Base-by-base conservation (phyloP, 2,888 invertebrate species). In the Marronus borbonicus region DNA sequence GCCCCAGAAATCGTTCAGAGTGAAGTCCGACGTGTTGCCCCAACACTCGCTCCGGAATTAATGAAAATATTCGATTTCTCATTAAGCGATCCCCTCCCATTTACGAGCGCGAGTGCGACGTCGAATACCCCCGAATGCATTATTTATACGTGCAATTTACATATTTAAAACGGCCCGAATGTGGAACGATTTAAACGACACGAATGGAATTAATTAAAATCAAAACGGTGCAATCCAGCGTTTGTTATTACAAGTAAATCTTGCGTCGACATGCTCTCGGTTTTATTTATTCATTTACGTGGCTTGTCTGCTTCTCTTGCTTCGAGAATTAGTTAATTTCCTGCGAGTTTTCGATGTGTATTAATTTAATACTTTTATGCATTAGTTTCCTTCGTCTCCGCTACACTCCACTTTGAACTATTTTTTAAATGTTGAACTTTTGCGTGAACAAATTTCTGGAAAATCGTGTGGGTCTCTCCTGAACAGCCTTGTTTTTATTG, bases 81-180 rank as follows among this genome's bases (percentile, higher is more conserved):
- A 50, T 68, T 68, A 68, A 49, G 52, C 68, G 28, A 14, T 66
- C 39, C 65, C 39, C 65, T 44, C 50, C 68, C 49, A 68, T 68
- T 49, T 20, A 24, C 20, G 24, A 68, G 50, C 68, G 50, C 17
- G 17, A 24, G 24, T 14, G 50, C 39, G 49, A 24, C 68, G 50
- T 52, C 68, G 50, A n/a, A 62, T 31, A 28, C 5, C 14, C 50
- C 68, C 7, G 28, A 24, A 68, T 68, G 68, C 68, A 68, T 68
- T 68, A 68, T 68, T 68, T 68, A 68, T 68, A 68, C 50, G 50
- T 68, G 68, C 68, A 68, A 68, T 68, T 68, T 68, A 68, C 68
- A 68, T 68, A 50, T 52, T 50, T 50, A 50, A 50, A 49, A 68
- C 68, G 52, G 10, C 50, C 24, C 68, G 68, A 52, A 5, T 50